A percentile compares a stretch with the other conserved stretches of the same genome.
Evolutionary conservation across 2,888 invertebrate species (phyloP).

Genomic region (Nemurella pictetii): DNA sequence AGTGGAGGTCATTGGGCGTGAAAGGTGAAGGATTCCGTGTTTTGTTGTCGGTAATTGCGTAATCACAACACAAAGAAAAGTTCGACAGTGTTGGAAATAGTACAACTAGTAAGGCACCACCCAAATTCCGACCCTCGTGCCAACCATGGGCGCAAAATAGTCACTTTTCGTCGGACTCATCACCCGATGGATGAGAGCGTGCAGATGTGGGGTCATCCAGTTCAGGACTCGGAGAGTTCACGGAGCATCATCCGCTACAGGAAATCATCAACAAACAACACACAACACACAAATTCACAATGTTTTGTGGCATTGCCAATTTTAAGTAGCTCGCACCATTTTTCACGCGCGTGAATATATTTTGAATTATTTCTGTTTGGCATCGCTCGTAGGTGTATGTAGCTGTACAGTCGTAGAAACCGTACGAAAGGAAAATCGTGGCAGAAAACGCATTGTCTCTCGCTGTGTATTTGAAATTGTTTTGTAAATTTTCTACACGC

Average conservation of each 20-base stretch:
- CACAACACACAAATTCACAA: too few species aligned
- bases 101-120: background rate
- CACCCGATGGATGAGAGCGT: background rate
- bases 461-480: background rate
- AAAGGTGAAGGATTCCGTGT: constrained; percentile 23
- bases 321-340: background rate
- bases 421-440: background rate
- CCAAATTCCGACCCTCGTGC: background rate
- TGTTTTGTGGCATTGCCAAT: background rate
- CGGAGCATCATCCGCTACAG: background rate
- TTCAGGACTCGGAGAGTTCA: background rate
- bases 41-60: background rate
- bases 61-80: background rate
- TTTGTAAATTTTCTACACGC: background rate
- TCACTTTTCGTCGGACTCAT: background rate
- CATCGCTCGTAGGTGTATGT: background rate
- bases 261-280: background rate
- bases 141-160: background rate
- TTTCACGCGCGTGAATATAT: background rate
- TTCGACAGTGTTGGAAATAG: background rate
- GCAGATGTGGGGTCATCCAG: background rate
- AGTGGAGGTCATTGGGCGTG: constrained; percentile 17
- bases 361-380: background rate
- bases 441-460: background rate
- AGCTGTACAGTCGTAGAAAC: background rate